Evolutionary conservation across 1,140 invertebrate species (phyloP).

Genomic region (Drosophila varians): DNA sequence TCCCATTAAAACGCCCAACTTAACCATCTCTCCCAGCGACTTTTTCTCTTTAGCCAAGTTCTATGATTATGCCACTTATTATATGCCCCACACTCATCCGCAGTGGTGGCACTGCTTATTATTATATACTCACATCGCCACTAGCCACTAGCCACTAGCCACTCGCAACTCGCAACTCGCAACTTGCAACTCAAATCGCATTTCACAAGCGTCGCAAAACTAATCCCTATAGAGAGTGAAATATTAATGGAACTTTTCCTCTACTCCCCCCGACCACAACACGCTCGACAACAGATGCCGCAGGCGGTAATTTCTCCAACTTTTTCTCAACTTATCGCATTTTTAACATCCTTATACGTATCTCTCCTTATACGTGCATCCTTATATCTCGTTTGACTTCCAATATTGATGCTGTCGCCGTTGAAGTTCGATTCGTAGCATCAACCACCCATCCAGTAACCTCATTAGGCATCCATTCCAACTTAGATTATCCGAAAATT

Average conservation of each 20-base stretch:
- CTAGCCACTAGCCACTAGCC: neutral
- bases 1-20: neutral
- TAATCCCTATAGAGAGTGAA: constrained; percentile 22
- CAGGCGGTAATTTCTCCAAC: constrained; percentile 76
- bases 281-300: constrained; percentile 83
- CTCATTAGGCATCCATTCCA: constrained; percentile 27
- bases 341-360: constrained; percentile 20
- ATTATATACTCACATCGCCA: constrained; percentile 21
- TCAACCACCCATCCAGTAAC: constrained; percentile 4
- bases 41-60: constrained; percentile 52
- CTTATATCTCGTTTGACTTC: constrained; percentile 39
- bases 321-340: constrained; percentile 25
- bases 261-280: constrained; percentile 63
- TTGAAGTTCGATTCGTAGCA: neutral
- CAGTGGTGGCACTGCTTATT: constrained; percentile 28
- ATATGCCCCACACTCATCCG: constrained; percentile 21
- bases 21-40: constrained; percentile 10
- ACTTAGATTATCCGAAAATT: constrained; percentile 41
- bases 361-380: constrained; percentile 21
- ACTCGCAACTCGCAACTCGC: neutral
- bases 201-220: constrained; percentile 44
- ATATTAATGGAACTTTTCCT: constrained; percentile 70
- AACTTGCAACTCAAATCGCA: constrained; percentile 21
- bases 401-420: constrained; percentile 29
- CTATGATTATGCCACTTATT: constrained; percentile 39